Evolutionary conservation across 2,113 vertebrate genomes (phyloP).

Genomic region (Progne subis): DNA sequence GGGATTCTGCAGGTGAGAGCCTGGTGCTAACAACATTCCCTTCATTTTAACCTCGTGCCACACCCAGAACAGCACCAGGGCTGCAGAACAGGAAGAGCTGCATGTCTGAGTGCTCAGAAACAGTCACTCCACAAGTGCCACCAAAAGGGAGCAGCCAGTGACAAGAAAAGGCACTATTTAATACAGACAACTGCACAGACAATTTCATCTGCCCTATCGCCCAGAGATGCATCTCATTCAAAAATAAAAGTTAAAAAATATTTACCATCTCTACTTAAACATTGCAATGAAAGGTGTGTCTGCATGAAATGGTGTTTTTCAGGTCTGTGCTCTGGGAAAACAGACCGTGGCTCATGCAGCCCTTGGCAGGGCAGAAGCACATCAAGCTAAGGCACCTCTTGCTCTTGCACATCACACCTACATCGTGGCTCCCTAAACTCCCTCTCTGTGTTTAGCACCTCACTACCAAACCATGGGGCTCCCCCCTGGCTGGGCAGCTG

Average conservation of each 20-base stretch:
- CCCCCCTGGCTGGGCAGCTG: neutral
- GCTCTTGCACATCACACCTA: neutral
- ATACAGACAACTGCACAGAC: neutral
- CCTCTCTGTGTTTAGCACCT: neutral
- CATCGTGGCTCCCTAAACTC: neutral
- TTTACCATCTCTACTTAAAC: neutral
- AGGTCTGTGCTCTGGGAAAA: neutral
- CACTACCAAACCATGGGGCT: rapidly evolving
- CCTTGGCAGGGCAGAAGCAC: neutral
- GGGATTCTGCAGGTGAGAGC: neutral
- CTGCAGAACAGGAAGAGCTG: neutral
- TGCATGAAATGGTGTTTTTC: neutral
- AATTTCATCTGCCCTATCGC: rapidly evolving
- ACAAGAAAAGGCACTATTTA: neutral
- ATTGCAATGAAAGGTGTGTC: neutral
- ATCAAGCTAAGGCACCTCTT: neutral
- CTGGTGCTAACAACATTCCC: neutral
- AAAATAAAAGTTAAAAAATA: neutral
- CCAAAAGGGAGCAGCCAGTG: neutral
- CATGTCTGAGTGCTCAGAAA: neutral
- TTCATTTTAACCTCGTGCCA: neutral
- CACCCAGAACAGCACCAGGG: neutral
- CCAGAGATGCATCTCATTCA: neutral
- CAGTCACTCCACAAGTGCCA: neutral
- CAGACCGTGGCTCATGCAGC: too few species aligned